Evolutionary conservation across 2,888 invertebrate species (phyloP).

Genomic region (Synanthedon formicaeformis): DNA sequence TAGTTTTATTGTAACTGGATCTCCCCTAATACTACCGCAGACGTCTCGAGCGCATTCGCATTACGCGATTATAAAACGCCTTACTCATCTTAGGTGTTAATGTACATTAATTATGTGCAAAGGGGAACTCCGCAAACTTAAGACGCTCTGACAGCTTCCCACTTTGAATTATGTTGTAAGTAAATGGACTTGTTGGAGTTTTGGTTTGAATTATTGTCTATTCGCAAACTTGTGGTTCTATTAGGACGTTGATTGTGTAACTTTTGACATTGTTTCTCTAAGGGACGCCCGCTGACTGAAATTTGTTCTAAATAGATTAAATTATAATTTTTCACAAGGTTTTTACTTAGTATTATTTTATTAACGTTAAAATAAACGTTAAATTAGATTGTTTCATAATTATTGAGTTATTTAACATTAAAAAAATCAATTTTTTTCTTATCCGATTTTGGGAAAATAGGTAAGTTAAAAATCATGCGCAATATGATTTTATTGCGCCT

Average conservation of each 20-base stretch:
- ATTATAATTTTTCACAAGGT: too few species aligned
- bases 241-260: neutral
- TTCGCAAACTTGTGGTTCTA: neutral
- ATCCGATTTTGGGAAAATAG: too few species aligned
- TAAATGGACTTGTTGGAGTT: slow-evolving; percentile 24
- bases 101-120: slow-evolving; percentile 49
- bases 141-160: slow-evolving; percentile 47
- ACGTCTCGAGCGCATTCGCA: slow-evolving; percentile 23
- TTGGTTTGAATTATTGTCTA: slow-evolving; percentile 14
- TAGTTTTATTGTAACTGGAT: slow-evolving; percentile 27
- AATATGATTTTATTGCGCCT: too few species aligned
- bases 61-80: slow-evolving; percentile 45
- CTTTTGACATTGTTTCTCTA: neutral
- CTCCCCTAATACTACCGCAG: slow-evolving; percentile 36
- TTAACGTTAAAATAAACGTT: too few species aligned
- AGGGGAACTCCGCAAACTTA: slow-evolving; percentile 18
- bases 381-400: too few species aligned
- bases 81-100: slow-evolving; percentile 50
- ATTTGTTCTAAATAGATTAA: too few species aligned
- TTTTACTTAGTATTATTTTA: too few species aligned
- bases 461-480: too few species aligned
- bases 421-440: too few species aligned
- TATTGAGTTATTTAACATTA: too few species aligned
- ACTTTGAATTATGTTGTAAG: slow-evolving; percentile 36
- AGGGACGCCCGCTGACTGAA: too few species aligned